Evolutionary conservation across 2,888 invertebrate genomes (phyloP), one percentile per base, ranked within the genome.

Genomic region (Dusona sp.): DNA sequence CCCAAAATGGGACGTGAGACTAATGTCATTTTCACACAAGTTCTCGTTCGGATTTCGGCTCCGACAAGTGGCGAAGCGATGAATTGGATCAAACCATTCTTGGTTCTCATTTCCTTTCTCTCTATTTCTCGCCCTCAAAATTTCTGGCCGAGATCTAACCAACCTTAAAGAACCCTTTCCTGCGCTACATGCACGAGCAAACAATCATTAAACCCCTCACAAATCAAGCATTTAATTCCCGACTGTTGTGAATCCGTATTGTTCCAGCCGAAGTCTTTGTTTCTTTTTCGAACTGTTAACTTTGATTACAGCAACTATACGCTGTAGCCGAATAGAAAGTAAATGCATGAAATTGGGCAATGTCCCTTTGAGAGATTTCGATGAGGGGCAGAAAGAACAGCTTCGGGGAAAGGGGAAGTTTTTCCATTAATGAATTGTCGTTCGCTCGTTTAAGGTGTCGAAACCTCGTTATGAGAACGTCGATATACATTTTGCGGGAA

Each of bases 181-280:
- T 33, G 77, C 82, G 80, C 85, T 85, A 77, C 79, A 89, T 89
- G 89, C 89, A 88, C 90, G 90, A 88, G 88, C 89, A 91, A 91
- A 89, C 90, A 90, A 45, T 73, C 80, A 64, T 51, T 38, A 51
- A 73, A 64, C 45, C 72, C 72, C 42, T 73, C 64, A 77, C 51
- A 80, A 80, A 80, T 80, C 64, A 80, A 80, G 73, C 80, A 51
- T 25, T 73, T 65, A 64, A 72, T 79, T 79, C 51, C 6, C 36
- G 65, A 33, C 36, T 51, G 72, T 65, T 64, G 36, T 73, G 68
- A 65, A 73, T 77, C 64, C 51, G 65, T n/a, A 73, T 64, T 25
- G 25, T 61, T 64, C 64, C 8, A 54, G 29, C 25, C 2, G 19
- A 57, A 79, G 36, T 67, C 42, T 42, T 68, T 36, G 25, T 79